These are phyloP conservation scores for Dysdera silvatica DNA, from an alignment of 1,140 invertebrate genomes.

Conservation along the genomic window DNA sequence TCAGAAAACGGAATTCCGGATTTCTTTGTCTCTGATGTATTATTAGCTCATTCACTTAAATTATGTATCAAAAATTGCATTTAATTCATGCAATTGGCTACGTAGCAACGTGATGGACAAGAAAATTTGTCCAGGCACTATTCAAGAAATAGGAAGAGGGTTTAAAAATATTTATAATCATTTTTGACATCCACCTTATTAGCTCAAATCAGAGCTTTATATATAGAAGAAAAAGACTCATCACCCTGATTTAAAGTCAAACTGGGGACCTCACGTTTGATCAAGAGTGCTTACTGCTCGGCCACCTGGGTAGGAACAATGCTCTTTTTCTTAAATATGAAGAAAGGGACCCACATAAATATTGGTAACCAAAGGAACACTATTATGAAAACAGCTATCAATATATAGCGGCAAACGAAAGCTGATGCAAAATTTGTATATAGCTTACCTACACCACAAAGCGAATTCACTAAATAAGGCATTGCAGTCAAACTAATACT, in stretches of 20 bases:
- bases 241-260: not conserved
- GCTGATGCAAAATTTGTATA: not conserved
- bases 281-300: not conserved
- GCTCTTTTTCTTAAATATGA: not conserved
- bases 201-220: too few relatives aligned
- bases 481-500: slow-evolving; percentile 68
- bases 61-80: too few relatives aligned
- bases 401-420: not conserved
- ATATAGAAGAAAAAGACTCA: too few relatives aligned
- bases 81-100: too few relatives aligned
- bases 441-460: slow-evolving; percentile 59
- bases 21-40: too few relatives aligned
- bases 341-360: not conserved
- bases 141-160: too few relatives aligned
- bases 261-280: not conserved
- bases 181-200: too few relatives aligned
- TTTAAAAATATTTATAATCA: too few relatives aligned
- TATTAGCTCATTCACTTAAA: too few relatives aligned
- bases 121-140: too few relatives aligned
- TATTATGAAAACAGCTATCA: not conserved
- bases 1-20: too few relatives aligned
- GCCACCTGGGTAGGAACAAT: not conserved
- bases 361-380: not conserved
- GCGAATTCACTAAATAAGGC: slow-evolving; percentile 67
- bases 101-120: too few relatives aligned